A percentile compares a stretch with the other conserved stretches of the same genome.
Conservation (phyloP, 2,888 invertebrate genomes). For the Orthonychiurus folsomi region DNA sequence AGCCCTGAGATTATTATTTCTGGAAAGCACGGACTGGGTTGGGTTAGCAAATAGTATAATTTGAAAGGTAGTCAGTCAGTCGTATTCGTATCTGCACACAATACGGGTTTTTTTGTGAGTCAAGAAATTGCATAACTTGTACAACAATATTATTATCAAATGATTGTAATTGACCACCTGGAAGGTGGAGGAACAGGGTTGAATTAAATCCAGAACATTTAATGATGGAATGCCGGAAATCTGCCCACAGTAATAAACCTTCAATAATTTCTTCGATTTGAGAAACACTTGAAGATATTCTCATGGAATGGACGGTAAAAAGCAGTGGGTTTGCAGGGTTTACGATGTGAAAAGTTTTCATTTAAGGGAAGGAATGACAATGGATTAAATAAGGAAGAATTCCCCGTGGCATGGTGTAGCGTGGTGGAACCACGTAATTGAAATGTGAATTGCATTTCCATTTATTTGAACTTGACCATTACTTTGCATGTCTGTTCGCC, state of each 20-base stretch:
- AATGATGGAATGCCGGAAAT: not conserved
- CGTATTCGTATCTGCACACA: too few species aligned
- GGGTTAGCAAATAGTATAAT: too few species aligned
- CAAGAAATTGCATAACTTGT: too few species aligned
- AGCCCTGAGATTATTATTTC: too few species aligned
- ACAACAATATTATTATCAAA: too few species aligned
- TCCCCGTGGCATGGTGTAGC: not conserved
- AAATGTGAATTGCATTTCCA: not conserved
- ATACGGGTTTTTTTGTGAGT: too few species aligned
- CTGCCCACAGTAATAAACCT: not conserved
- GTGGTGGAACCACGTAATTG: not conserved
- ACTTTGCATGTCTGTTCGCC: too few species aligned
- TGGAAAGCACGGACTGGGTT: too few species aligned
- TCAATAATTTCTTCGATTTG: not conserved
- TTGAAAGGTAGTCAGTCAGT: too few species aligned
- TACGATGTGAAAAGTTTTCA: not conserved
- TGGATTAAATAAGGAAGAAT: not conserved
- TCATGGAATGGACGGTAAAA: not conserved
- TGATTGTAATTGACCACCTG: too few species aligned
- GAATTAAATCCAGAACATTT: too few species aligned
- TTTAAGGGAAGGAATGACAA: not conserved
- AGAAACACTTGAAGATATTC: not conserved
- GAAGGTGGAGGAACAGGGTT: too few species aligned
- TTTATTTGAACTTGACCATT: constrained; percentile 1
- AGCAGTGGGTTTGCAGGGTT: not conserved